These are phyloP conservation scores for Stercorarius parasiticus DNA, from an alignment of 2,113 vertebrate species.

Conservation along the genomic window DNA sequence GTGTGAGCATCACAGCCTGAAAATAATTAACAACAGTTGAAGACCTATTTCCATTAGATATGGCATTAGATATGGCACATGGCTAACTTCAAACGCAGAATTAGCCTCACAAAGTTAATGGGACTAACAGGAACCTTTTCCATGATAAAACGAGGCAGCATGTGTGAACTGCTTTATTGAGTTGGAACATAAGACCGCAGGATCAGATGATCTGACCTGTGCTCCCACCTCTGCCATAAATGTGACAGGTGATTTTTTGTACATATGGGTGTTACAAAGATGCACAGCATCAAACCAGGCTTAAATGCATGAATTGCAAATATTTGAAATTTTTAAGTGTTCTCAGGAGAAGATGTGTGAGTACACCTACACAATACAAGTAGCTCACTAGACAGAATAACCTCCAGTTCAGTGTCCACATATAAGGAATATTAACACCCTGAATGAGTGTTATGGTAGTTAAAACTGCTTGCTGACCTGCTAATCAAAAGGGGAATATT, in stretches of 20 bases:
- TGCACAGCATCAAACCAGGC: neutral
- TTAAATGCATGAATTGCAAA: accelerated
- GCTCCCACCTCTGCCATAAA: neutral
- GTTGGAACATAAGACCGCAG: neutral
- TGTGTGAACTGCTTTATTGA: neutral
- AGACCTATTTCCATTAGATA: neutral
- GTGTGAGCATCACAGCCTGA: neutral
- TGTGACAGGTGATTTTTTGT: neutral
- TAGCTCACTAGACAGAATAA: neutral
- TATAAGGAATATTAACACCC: neutral
- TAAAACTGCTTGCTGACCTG: neutral
- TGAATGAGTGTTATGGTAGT: neutral
- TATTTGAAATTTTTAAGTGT: neutral
- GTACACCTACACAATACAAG: neutral
- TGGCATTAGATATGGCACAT: neutral
- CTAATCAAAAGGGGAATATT: neutral
- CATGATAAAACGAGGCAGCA: neutral
- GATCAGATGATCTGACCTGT: neutral
- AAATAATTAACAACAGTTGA: neutral
- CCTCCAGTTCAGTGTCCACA: neutral
- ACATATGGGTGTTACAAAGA: accelerated
- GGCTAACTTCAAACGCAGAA: neutral
- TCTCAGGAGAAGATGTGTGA: neutral
- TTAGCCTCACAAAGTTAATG: neutral
- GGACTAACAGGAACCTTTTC: neutral